Conservation (phyloP, 1,140 invertebrate genomes). For the Palaemon carinicauda region DNA sequence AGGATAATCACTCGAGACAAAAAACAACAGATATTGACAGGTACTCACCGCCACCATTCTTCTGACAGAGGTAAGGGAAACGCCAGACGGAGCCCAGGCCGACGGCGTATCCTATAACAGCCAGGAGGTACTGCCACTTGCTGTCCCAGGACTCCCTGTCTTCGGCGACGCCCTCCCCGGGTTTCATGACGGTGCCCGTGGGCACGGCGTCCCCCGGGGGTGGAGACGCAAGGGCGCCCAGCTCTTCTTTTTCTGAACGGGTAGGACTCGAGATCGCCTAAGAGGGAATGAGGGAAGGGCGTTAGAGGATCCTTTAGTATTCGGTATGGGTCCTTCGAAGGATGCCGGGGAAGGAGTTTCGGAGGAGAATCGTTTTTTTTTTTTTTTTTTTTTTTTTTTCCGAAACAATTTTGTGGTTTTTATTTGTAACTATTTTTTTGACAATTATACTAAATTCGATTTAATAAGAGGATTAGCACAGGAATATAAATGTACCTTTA, state of each 20-base stretch:
- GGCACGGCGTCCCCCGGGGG: slow-evolving; percentile 40
- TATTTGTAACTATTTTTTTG: too few species aligned
- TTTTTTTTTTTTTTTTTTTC: too few species aligned
- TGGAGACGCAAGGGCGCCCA: slow-evolving; percentile 27
- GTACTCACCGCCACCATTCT: slow-evolving; percentile 82
- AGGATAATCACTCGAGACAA: neutral
- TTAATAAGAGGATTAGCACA: neutral
- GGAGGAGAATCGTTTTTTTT: too few species aligned
- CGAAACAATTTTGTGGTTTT: too few species aligned
- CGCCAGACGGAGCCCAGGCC: slow-evolving; percentile 94
- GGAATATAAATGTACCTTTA: too few species aligned
- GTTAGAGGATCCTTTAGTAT: neutral
- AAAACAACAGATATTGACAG: too few species aligned
- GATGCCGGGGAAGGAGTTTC: neutral
- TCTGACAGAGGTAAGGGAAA: slow-evolving; percentile 90
- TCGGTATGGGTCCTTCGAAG: neutral
- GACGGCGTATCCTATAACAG: slow-evolving; percentile 91
- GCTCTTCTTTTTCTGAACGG: slow-evolving; percentile 38
- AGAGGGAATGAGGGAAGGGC: neutral
- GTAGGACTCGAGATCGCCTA: slow-evolving; percentile 58
- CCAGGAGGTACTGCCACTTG: slow-evolving; percentile 89
- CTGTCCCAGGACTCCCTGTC: slow-evolving; percentile 89
- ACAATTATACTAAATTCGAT: too few species aligned
- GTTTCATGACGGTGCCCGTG: slow-evolving; percentile 44
- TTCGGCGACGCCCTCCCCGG: slow-evolving; percentile 74